Conservation (phyloP, 2,888 invertebrate genomes). For the Cephus runcator region DNA sequence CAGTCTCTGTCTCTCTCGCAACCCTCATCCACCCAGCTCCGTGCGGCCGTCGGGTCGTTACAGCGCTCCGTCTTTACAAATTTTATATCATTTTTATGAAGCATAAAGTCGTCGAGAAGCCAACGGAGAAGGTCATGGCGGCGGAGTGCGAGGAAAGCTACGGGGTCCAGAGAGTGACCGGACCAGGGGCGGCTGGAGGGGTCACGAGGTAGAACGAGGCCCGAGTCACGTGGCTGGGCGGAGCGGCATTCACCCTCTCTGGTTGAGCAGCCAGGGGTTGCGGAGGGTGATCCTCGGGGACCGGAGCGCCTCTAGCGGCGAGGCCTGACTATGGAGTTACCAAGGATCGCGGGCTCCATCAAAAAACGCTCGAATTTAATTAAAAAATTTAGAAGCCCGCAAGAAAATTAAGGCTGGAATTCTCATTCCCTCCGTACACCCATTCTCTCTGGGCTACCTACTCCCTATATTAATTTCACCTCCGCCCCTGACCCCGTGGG, state of each 20-base stretch:
- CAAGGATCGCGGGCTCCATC: slow-evolving; percentile 37
- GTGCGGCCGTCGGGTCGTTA: slow-evolving; percentile 57
- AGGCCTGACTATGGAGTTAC: slow-evolving; percentile 2
- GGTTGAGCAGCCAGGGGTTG: background rate
- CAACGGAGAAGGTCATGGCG: slow-evolving; percentile 35
- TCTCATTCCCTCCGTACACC: slow-evolving; percentile 27
- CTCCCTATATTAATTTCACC: background rate
- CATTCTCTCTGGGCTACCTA: background rate
- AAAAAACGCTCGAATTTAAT: slow-evolving; percentile 49
- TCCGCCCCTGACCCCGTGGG: background rate
- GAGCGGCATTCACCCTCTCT: slow-evolving; percentile 48
- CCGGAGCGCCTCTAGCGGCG: slow-evolving; percentile 10
- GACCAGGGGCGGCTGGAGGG: background rate
- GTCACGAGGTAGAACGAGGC: background rate
- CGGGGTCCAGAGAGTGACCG: slow-evolving; percentile 1
- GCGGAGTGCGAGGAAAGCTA: slow-evolving; percentile 7
- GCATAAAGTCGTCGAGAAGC: slow-evolving; percentile 63
- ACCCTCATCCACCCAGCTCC: slow-evolving; percentile 34
- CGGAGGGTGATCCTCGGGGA: slow-evolving; percentile 23
- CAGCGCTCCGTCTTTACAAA: slow-evolving; percentile 62
- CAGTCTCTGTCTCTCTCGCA: background rate
- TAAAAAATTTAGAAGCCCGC: slow-evolving; percentile 49
- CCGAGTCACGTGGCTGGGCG: slow-evolving; percentile 56
- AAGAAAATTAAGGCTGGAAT: slow-evolving; percentile 28
- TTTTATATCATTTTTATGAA: slow-evolving; percentile 65